phyloP scores from a whole-genome alignment of 1,140 invertebrate genomes.

The Drosophila rhopaloa region DNA sequence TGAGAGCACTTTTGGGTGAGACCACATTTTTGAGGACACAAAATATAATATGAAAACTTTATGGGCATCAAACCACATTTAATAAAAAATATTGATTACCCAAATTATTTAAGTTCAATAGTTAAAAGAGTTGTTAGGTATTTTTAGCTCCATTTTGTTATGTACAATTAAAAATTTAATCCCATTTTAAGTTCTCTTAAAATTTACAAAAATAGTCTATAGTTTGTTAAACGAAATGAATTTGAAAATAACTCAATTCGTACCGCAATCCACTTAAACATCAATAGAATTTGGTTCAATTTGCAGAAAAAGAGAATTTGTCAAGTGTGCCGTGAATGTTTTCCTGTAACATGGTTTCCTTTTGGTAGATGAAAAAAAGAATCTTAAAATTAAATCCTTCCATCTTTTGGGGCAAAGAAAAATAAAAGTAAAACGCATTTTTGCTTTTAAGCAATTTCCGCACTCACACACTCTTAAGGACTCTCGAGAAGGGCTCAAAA shows the following conservation, averaged over 20 bases:
- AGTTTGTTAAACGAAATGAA: neutral
- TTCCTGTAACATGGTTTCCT: constrained; percentile 4
- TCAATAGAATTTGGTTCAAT: constrained; percentile 4
- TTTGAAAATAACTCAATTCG: neutral
- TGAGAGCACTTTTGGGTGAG: neutral
- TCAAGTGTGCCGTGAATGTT: constrained; percentile 1
- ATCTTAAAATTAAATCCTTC: constrained; percentile 24
- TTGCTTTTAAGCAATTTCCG: constrained; percentile 76
- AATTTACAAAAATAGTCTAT: too few relatives aligned
- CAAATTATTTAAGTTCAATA: too few relatives aligned
- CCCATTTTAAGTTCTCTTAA: too few relatives aligned
- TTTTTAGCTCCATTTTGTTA: too few relatives aligned
- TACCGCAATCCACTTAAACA: neutral
- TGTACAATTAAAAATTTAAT: too few relatives aligned
- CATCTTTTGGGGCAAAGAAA: constrained; percentile 17
- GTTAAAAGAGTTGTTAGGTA: too few relatives aligned
- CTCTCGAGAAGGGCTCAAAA: constrained; percentile 57
- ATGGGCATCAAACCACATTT: neutral
- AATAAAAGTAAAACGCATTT: constrained; percentile 53
- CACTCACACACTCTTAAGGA: constrained; percentile 48
- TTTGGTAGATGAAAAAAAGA: constrained; percentile 1
- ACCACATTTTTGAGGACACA: neutral
- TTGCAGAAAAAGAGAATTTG: neutral
- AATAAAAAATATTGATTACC: too few relatives aligned
- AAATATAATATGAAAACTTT: neutral